phyloP scores from a whole-genome alignment of 1,140 invertebrate genomes.

The Carposina sasakii region DNA sequence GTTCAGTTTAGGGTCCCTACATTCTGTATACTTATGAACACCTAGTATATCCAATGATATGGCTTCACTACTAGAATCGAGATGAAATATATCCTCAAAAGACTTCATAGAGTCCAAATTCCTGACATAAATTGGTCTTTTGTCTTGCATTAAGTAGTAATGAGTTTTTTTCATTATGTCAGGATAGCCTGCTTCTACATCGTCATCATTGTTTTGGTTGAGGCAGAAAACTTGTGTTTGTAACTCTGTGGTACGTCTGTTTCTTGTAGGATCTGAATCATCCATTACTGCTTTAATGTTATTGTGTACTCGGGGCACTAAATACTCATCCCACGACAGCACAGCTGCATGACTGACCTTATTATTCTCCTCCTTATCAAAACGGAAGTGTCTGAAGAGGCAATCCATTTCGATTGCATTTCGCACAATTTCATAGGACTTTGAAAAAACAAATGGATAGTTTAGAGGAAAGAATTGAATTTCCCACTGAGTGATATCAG shows the following conservation, averaged over 20 bases:
- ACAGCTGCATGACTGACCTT: slow-evolving; percentile 72
- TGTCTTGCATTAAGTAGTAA: slow-evolving; percentile 49
- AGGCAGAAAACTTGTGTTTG: slow-evolving; percentile 59
- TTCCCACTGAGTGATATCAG: slow-evolving; percentile 68
- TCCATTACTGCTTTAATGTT: slow-evolving; percentile 56
- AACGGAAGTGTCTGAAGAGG: slow-evolving; percentile 69
- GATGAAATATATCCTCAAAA: slow-evolving; percentile 62
- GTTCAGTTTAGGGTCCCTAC: slow-evolving; percentile 54
- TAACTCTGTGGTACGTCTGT: slow-evolving; percentile 42
- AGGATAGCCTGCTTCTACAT: slow-evolving; percentile 58
- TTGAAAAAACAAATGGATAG: slow-evolving; percentile 66
- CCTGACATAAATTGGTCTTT: slow-evolving; percentile 45
- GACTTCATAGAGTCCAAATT: slow-evolving; percentile 62
- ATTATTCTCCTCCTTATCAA: slow-evolving; percentile 58
- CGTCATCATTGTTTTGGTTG: slow-evolving; percentile 66
- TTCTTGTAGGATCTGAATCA: slow-evolving; percentile 58
- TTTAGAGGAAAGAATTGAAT: slow-evolving; percentile 72
- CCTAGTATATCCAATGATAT: slow-evolving; percentile 47
- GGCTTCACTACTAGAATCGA: slow-evolving; percentile 37
- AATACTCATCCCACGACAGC: slow-evolving; percentile 78
- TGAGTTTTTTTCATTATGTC: slow-evolving; percentile 67
- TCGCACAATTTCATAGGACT: slow-evolving; percentile 59
- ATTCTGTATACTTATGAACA: slow-evolving; percentile 65
- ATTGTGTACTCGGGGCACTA: slow-evolving; percentile 74
- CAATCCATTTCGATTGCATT: slow-evolving; percentile 78